Evolutionary conservation across 2,113 vertebrate genomes (phyloP), one percentile per base, ranked within the genome.

Genomic region (Amblyopsis rosae): DNA sequence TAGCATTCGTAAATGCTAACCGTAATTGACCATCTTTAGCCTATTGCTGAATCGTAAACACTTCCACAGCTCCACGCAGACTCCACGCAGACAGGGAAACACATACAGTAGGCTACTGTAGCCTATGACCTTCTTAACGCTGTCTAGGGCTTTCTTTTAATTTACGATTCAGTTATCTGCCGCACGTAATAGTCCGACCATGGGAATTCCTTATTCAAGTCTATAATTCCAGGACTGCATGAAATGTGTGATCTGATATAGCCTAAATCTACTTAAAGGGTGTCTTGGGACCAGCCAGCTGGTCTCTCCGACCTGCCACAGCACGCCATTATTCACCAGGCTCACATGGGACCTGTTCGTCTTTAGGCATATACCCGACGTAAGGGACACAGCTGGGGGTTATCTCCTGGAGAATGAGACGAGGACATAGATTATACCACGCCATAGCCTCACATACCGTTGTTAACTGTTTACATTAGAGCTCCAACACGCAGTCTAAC

Each of bases 161-260:
- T 17, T 45, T 4, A 33, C 61, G 75, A 75, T 83, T 86, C 67
- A 74, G 16, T 56, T 13, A 16, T 32, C 46, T 2, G 55, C 64
- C 59, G 62, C 67, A 67, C 13, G 11, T 51, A 51, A 51, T 9
- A 59, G 60, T 62, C 65, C 60, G 59, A 49, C 69, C 65, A 65
- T 15, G 41, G 65, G 58, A 15, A 48, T 78, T 63, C 0, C 0
- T 11, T 55, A 77, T 61, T 81, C 69, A 62, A 12, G 19, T 16
- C 15, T 13, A 26, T 76, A 82, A 85, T 84, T 77, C 61, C 45
- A 13, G 35, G 54, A 69, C 63, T 76, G 35, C 47, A 9, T 4
- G 1, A 69, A 69, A 61, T 78, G 35, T 49, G 8, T 4, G 1
- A 69, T 72, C 55, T 41, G 70, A 64, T 76, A 65, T 54, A 2